A percentile compares a stretch with the other conserved stretches of the same genome.
These are phyloP conservation scores for Podotricha telesiphe DNA, from an alignment of 2,888 invertebrate species.

Conservation along the genomic window DNA sequence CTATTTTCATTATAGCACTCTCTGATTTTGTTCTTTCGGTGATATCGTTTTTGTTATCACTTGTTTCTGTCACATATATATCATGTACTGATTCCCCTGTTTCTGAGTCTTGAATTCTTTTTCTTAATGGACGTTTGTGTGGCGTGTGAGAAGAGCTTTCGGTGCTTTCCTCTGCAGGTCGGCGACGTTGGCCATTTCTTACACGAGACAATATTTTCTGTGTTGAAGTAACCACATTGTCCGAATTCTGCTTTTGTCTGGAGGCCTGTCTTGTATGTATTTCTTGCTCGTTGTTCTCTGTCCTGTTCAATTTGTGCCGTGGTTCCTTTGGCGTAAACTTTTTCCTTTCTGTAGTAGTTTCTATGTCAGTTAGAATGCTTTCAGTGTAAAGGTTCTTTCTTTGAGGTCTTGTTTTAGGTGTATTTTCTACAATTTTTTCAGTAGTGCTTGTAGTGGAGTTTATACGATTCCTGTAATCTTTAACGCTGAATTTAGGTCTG, in stretches of 20 bases:
- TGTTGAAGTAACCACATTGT: conserved; percentile 66
- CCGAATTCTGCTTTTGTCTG: conserved; percentile 67
- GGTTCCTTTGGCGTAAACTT: conserved; percentile 81
- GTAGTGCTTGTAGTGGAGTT: conserved; percentile 82
- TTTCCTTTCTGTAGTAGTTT: conserved; percentile 77
- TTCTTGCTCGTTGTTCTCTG: conserved; percentile 66
- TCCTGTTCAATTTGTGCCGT: conserved; percentile 63
- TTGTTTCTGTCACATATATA: conserved; percentile 66
- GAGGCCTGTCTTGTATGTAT: conserved; percentile 63
- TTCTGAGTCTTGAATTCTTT: conserved; percentile 71
- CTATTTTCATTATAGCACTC: conserved; percentile 84
- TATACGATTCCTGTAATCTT: conserved; percentile 88
- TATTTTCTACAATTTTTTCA: conserved; percentile 62
- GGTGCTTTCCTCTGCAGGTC: conserved; percentile 69
- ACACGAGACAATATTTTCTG: conserved; percentile 73
- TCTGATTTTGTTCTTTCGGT: conserved; percentile 78
- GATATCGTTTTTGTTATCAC: conserved; percentile 62
- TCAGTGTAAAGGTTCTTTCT: conserved; percentile 74
- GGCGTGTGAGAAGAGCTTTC: conserved; percentile 60
- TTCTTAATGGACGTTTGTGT: conserved; percentile 66
- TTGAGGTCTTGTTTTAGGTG: conserved; percentile 75
- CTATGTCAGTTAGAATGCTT: conserved; percentile 62
- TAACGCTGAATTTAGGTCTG: conserved; percentile 89
- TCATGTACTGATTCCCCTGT: conserved; percentile 73
- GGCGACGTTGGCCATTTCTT: conserved; percentile 69